Percentiles rank a stretch among this genome's conserved stretches.
Evolutionary conservation across 1,140 invertebrate species (phyloP).

Genomic region (Aphidius ervi): DNA sequence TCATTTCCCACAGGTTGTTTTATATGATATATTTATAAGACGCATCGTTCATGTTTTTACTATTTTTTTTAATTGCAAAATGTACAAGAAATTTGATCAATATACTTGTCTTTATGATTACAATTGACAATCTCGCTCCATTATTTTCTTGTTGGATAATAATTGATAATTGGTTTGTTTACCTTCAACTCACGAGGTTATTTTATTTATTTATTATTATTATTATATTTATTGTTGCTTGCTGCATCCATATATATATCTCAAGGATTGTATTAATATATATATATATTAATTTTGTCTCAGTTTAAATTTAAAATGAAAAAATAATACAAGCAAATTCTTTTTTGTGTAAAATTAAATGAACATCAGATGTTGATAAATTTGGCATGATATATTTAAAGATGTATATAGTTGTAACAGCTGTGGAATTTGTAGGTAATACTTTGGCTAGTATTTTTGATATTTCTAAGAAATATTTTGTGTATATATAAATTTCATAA

Average conservation of each 20-base stretch:
- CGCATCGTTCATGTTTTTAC: too few species aligned
- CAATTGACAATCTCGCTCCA: constrained; percentile 10
- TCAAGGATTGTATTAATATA: background rate
- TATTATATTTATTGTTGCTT: too few species aligned
- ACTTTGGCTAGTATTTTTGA: constrained; percentile 3
- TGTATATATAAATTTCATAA: too few species aligned
- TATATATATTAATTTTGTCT: background rate
- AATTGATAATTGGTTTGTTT: constrained; percentile 12
- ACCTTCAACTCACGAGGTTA: constrained; percentile 1
- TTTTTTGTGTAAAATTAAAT: too few species aligned
- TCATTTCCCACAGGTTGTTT: too few species aligned
- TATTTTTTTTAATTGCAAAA: background rate
- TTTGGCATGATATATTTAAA: background rate
- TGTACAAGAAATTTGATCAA: constrained; percentile 11
- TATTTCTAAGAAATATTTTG: constrained; percentile 3
- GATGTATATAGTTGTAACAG: constrained; percentile 10
- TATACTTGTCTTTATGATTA: constrained; percentile 6
- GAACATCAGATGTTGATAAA: too few species aligned
- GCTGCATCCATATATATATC: background rate
- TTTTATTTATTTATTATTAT: constrained; percentile 6
- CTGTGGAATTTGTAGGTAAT: constrained; percentile 8
- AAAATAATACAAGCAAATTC: too few species aligned
- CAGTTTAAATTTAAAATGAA: too few species aligned
- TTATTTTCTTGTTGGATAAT: constrained; percentile 9
- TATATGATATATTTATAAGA: too few species aligned